Conservation (phyloP, 2,113 vertebrate genomes). For the Seriola rivoliana region DNA sequence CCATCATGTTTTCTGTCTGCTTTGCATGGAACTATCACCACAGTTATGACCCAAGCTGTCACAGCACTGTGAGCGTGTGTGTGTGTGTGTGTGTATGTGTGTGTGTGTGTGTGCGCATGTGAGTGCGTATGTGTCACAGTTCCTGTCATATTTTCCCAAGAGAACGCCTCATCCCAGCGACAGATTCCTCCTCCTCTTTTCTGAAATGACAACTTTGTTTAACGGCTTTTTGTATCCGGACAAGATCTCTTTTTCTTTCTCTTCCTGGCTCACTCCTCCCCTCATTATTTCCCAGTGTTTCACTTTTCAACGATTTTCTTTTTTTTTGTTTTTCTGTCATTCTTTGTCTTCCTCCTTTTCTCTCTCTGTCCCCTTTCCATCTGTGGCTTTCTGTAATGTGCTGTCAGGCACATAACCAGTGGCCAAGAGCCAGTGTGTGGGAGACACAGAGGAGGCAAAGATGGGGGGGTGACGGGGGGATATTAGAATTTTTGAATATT, state of each 20-base stretch:
- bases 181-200: slow-evolving; percentile 58
- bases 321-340: slow-evolving; percentile 1
- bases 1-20: slow-evolving; percentile 57
- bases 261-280: slow-evolving; percentile 31
- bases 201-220: slow-evolving; percentile 69
- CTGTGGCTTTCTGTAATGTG: slow-evolving; percentile 19
- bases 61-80: slow-evolving; percentile 10
- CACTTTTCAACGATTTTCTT: slow-evolving; percentile 25
- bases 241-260: slow-evolving; percentile 36
- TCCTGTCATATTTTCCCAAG: slow-evolving; percentile 60
- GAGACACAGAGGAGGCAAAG: slow-evolving; percentile 18
- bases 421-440: slow-evolving; percentile 44
- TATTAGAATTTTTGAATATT: slow-evolving; percentile 31
- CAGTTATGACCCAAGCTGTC: slow-evolving; percentile 55
- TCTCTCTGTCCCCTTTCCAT: slow-evolving; percentile 16
- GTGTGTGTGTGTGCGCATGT: slow-evolving; percentile 1
- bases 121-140: slow-evolving; percentile 38
- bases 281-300: slow-evolving; percentile 29
- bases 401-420: slow-evolving; percentile 47
- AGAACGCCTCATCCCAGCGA: slow-evolving; percentile 51
- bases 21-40: slow-evolving; percentile 26
- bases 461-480: not conserved
- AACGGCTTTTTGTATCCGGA: slow-evolving; percentile 33
- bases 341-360: slow-evolving; percentile 35
- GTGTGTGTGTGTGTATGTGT: slow-evolving; percentile 24